Base-by-base conservation (phyloP, 2,888 invertebrate species). In the Synanthedon tipuliformis region DNA sequence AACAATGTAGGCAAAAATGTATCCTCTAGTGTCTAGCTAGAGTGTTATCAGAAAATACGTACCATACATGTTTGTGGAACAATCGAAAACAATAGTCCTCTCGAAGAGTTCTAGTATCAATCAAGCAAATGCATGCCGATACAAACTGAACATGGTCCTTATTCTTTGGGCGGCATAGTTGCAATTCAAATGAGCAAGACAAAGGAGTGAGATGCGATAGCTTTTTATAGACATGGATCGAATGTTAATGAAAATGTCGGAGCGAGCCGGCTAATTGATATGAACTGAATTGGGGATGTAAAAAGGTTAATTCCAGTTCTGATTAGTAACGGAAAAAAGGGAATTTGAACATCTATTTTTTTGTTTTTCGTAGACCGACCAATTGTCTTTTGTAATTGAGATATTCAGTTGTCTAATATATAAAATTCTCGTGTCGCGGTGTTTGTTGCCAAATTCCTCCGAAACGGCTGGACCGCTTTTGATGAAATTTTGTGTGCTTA, bases 261-360 rank as follows among this genome's bases (percentile, higher is more conserved):
- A 45, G 45, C 45, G 45, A 45, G 13, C 4, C 45, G 45, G 15
- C 45, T 61, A 61, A 64, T 62, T 62, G 59, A 56, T 57, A 58
- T 59, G 58, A 61, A 59, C 60, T 61, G 60, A 60, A 62, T 61
- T 61, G 58, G 55, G 60, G 55, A 55, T 56, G 61, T 60, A 57
- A 62, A 62, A 62, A 60, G 61, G 61, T 60, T 55, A 53, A 55
- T 54, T 55, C 55, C 55, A 57, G 13, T 12, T 45, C 56, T 57
- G 54, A 57, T 40, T 52, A 60, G 62, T 56, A 59, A 58, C 45
- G 13, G 13, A 15, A 45, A 41, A 41, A 45, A 45, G 45, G 45
- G 2, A 45, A n/a, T 13, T 45, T 45, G 45, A 45, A 45, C 13
- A 5, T 34, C 7, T n/a, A 45, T 45, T 11, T n/a, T 45, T 45